These are phyloP conservation scores for Cherax destructor DNA, from an alignment of 1,140 invertebrate genomes.

Conservation along the genomic window DNA sequence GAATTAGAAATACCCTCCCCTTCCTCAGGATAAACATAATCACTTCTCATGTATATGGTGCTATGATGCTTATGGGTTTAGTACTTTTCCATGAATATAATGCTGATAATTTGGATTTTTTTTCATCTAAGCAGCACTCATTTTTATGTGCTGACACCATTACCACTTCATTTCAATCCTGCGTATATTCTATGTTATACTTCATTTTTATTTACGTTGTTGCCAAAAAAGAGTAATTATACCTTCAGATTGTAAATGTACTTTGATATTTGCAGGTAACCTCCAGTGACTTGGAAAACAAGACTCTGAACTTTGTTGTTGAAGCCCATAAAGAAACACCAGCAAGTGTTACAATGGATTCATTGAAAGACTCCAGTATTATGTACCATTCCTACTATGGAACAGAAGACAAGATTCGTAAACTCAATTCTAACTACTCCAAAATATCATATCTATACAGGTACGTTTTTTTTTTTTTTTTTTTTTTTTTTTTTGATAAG, in stretches of 20 bases:
- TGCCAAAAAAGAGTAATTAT: no score
- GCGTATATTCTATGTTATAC: no score
- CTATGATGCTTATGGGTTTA: no score
- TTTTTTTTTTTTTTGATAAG: background rate
- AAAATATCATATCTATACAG: conserved; percentile 33
- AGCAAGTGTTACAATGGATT: conserved; percentile 49
- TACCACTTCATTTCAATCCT: no score
- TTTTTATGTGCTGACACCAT: no score
- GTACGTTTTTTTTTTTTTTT: background rate
- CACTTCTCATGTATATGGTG: no score
- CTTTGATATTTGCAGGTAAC: conserved; percentile 28
- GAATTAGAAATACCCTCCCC: no score
- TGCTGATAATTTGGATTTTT: no score
- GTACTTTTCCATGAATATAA: no score
- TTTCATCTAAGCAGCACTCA: no score
- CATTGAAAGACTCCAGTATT: conserved; percentile 35
- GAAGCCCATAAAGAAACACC: conserved; percentile 34
- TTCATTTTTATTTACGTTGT: no score
- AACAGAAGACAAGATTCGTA: conserved; percentile 46
- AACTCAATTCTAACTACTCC: conserved; percentile 46
- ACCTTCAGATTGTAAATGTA: background rate
- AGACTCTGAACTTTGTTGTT: conserved; percentile 39
- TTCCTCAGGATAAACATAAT: no score
- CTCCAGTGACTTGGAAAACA: conserved; percentile 37
- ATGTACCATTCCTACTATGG: conserved; percentile 50